phyloP scores from a whole-genome alignment of 2,797 vertebrate genomes.

The Eulemur albifrons region DNA sequence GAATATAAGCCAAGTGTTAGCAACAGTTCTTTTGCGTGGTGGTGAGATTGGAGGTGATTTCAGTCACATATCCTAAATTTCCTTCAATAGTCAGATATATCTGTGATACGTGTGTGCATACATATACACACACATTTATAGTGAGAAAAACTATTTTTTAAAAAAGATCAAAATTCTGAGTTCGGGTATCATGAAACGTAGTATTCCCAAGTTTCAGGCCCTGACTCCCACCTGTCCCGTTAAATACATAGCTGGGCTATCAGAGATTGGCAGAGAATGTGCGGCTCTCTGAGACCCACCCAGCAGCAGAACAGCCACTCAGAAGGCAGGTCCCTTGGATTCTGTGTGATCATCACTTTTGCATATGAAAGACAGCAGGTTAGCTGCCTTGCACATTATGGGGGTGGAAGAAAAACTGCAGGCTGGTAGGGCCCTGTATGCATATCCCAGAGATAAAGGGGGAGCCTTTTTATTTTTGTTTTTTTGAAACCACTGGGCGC shows the following conservation, averaged over 20 bases:
- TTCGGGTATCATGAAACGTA: background rate
- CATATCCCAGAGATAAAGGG: background rate
- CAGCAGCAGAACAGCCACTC: background rate
- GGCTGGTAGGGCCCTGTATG: background rate
- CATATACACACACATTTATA: background rate
- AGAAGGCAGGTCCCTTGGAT: background rate
- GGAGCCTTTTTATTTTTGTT: background rate
- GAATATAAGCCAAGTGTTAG: background rate
- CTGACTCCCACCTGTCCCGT: background rate
- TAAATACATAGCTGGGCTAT: background rate
- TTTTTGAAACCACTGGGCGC: background rate
- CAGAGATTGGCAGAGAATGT: background rate
- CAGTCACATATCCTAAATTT: background rate
- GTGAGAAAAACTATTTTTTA: background rate
- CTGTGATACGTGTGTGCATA: background rate
- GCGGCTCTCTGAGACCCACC: background rate
- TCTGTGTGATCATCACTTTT: background rate
- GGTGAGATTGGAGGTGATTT: background rate
- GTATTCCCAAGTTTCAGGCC: background rate
- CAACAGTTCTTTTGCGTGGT: background rate
- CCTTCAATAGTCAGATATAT: background rate
- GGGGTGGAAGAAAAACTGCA: background rate
- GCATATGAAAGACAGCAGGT: background rate
- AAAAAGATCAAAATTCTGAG: background rate
- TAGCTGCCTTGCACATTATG: background rate